Base-by-base conservation (phyloP, 30 jellyfish, hydroid and myxozoan genomes). In the Pseudorhiza aurosa region DNA sequence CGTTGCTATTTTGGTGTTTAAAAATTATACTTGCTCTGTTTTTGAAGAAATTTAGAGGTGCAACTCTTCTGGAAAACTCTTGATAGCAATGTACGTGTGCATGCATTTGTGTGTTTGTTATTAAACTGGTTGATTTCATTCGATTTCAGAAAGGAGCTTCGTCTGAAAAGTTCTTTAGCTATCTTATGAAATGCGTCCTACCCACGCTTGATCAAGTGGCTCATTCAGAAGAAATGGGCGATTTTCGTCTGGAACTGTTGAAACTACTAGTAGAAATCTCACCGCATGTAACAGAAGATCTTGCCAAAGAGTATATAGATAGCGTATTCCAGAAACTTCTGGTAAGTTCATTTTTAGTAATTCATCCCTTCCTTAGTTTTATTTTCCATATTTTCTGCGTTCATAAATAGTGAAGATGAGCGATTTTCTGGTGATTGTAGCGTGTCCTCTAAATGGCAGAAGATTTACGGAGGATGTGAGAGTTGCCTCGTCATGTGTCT, bases 61-160 rank as follows among this genome's bases (percentile, higher is more conserved):
- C n/a, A n/a, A n/a, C n/a, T n/a, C 68, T 14, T 58, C 28, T 12
- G 29, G 8, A 12, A 25, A 45, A 28, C 7, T 58, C 17, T 58
- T 58, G 56, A 8, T 9, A 17, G 56, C 56, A 42, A 42, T n/a
- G n/a, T n/a, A n/a, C n/a, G n/a, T n/a, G 9, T 42, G 56, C 56
- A 42, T 42, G 28, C 21, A 10, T 30, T 15, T 0, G 1, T 30
- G 22, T 62, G 32, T 30, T 62, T 30, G 53, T 18, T 62, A 8
- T 18, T 21, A 42, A 37, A 37, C 26, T 29, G 21, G 77, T 10
- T 73, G 8, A 7, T 9, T 25, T 32, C 45, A 24, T 33, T 33
- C 5, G 4, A 8, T 53, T 32, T 15, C 73, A 87, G 91, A 94
- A 88, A 72, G 99, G 99, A 21, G 99, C 99, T 17, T 94, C 99